phyloP scores from a whole-genome alignment of 2,797 vertebrate species.

The Spinus pinus region DNA sequence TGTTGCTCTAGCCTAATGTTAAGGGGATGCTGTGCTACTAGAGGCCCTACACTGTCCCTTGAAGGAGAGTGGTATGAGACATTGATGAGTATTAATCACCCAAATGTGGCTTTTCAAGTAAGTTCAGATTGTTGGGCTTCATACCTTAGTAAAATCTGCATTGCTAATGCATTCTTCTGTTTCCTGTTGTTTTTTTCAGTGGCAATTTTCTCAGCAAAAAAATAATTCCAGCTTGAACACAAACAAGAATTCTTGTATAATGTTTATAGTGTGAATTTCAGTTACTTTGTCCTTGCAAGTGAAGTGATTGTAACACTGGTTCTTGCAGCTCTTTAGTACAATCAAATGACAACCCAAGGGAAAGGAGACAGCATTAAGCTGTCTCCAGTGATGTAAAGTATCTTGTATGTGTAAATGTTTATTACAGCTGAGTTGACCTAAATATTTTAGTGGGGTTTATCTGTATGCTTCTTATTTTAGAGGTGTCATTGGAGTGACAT shows the following conservation, averaged over 20 bases:
- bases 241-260: neutral
- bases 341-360: neutral
- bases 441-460: constrained; percentile 10
- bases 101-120: neutral
- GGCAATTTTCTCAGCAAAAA: neutral
- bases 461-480: constrained; percentile 72
- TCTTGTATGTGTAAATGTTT: neutral
- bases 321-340: neutral
- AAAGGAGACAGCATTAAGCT: neutral
- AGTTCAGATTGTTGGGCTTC: neutral
- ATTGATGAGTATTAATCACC: neutral
- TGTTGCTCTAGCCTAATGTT: neutral
- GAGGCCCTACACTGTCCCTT: neutral
- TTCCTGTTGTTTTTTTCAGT: neutral
- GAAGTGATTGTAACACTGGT: neutral
- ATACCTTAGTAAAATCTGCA: neutral
- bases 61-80: neutral
- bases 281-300: neutral
- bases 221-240: neutral
- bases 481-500: constrained; percentile 98
- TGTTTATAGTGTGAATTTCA: neutral
- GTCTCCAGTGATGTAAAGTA: neutral
- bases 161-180: neutral
- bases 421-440: neutral
- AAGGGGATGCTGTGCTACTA: neutral